Percentiles rank a stretch among this genome's conserved stretches.
phyloP scores from a whole-genome alignment of 1,140 invertebrate species.

The Luehdorfia chinensis region DNA sequence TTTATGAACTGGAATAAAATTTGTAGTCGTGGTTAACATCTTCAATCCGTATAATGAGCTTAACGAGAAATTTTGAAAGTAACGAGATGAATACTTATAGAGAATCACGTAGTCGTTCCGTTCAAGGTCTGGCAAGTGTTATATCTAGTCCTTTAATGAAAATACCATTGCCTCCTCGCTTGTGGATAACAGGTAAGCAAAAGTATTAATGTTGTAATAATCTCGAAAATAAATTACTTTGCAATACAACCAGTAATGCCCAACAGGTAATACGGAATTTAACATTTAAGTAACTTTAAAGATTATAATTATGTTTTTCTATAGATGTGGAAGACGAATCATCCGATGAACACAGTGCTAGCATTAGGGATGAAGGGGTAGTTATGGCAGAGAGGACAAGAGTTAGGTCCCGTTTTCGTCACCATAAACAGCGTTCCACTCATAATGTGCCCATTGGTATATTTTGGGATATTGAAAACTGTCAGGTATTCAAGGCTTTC shows the following conservation, averaged over 20 bases:
- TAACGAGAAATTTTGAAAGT: constrained; percentile 30
- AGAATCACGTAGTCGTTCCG: constrained; percentile 56
- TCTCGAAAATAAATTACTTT: too few species aligned
- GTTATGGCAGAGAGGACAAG: constrained; percentile 44
- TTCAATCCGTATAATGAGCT: constrained; percentile 47
- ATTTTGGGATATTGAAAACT: constrained; percentile 97
- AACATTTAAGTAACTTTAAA: too few species aligned
- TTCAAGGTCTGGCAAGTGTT: constrained; percentile 53
- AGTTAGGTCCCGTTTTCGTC: constrained; percentile 55
- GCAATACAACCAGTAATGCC: too few species aligned
- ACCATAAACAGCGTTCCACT: constrained; percentile 45
- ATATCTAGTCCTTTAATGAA: constrained; percentile 55
- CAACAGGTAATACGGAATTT: too few species aligned
- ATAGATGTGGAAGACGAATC: constrained; percentile 66
- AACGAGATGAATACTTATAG: constrained; percentile 24
- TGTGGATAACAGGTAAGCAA: constrained; percentile 64
- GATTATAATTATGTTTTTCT: too few species aligned
- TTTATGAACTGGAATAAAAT: constrained; percentile 32
- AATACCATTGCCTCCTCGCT: constrained; percentile 67
- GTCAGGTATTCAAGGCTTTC: constrained; percentile 79
- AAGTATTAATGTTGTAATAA: constrained; percentile 14
- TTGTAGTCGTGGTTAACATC: constrained; percentile 33
- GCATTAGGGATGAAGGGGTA: constrained; percentile 41
- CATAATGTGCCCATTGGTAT: constrained; percentile 85
- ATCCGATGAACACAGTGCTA: constrained; percentile 53